These are phyloP conservation scores for Harpalus rubripes DNA, from an alignment of 2,888 invertebrate genomes.

Conservation along the genomic window DNA sequence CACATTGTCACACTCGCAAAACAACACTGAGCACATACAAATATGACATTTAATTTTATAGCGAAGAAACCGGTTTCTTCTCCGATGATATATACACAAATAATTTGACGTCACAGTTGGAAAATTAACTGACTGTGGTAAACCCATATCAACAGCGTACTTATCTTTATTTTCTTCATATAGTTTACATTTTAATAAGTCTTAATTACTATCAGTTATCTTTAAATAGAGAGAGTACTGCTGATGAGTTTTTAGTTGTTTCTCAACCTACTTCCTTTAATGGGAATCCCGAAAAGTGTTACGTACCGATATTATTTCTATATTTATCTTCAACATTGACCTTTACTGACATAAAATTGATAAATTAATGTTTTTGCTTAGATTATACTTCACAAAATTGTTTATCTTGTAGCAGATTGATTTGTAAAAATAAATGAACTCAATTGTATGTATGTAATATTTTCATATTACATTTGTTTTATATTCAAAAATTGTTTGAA, in stretches of 20 bases:
- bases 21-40: conserved; percentile 18
- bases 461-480: too few relatives aligned
- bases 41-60: conserved; percentile 55
- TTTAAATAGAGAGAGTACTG: too few relatives aligned
- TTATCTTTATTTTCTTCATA: conserved; percentile 24
- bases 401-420: too few relatives aligned
- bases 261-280: conserved; percentile 4
- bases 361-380: background rate
- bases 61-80: conserved; percentile 44
- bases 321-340: background rate
- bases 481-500: too few relatives aligned
- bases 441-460: too few relatives aligned
- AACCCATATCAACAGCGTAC: conserved; percentile 35
- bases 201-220: too few relatives aligned
- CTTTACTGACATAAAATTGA: background rate
- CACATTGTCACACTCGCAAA: conserved; percentile 1
- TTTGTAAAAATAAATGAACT: too few relatives aligned
- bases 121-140: conserved; percentile 25
- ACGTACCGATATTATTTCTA: background rate
- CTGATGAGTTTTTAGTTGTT: background rate
- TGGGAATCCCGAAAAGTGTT: background rate
- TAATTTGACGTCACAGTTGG: conserved; percentile 36
- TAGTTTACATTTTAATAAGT: background rate
- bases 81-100: conserved; percentile 22
- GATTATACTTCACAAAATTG: too few relatives aligned